phyloP scores from a whole-genome alignment of 2,888 invertebrate species.

The Tenodera sinensis region DNA sequence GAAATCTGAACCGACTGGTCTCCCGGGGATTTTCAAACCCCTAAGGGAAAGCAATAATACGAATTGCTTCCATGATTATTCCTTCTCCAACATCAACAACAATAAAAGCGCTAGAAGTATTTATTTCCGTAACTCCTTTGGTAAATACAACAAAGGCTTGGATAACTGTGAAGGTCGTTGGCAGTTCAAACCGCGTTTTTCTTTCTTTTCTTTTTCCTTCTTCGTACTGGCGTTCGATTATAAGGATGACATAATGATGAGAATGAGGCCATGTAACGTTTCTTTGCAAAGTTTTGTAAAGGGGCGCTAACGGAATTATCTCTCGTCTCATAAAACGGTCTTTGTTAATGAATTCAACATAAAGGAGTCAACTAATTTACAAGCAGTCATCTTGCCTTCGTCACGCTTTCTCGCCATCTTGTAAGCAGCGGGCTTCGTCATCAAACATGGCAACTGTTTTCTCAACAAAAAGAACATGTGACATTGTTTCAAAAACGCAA shows the following conservation, averaged over 20 bases:
- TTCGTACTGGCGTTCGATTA: not conserved
- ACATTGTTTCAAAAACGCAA: no score
- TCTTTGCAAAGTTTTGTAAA: not conserved
- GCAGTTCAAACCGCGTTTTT: not conserved
- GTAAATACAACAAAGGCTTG: not conserved
- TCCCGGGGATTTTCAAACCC: not conserved
- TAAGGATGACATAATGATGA: not conserved
- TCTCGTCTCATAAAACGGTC: not conserved
- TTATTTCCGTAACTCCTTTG: not conserved
- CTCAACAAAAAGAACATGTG: no score
- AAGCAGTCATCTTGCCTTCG: not conserved
- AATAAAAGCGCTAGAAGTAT: not conserved
- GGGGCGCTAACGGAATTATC: not conserved
- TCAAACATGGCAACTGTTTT: no score
- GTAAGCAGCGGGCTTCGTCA: not conserved
- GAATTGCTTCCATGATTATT: not conserved
- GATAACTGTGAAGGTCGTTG: not conserved
- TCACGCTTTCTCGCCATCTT: not conserved
- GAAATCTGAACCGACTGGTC: slow-evolving; percentile 1
- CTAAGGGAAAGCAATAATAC: not conserved
- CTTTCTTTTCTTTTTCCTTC: not conserved
- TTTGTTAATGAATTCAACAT: not conserved
- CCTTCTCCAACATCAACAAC: not conserved
- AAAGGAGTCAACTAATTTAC: not conserved
- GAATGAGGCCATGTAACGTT: not conserved